These are phyloP conservation scores for Esperia sulphurella DNA, from an alignment of 2,888 invertebrate genomes.

Conservation along the genomic window DNA sequence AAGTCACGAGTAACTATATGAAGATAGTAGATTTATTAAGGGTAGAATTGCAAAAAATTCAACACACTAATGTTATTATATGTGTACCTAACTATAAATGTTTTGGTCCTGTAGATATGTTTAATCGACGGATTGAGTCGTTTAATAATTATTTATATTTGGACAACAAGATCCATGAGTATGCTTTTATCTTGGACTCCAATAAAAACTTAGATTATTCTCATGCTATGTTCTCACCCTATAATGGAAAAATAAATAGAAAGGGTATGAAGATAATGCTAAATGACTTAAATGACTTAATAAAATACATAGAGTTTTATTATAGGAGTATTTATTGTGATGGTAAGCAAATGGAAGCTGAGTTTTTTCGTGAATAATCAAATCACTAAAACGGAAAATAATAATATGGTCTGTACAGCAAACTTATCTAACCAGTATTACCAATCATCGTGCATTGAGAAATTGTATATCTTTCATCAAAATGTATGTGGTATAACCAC, in stretches of 20 bases:
- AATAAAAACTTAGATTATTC: neutral
- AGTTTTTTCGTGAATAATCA: too few relatives aligned
- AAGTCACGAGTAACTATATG: neutral
- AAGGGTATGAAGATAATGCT: neutral
- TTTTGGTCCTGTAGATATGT: neutral
- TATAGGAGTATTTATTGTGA: too few relatives aligned
- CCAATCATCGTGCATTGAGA: neutral
- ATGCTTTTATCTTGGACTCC: neutral
- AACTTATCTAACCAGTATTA: neutral
- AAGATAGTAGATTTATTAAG: neutral
- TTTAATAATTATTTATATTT: neutral
- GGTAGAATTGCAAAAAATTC: neutral
- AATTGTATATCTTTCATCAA: constrained; percentile 1
- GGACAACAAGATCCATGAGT: neutral
- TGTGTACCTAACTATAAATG: neutral
- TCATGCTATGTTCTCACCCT: neutral
- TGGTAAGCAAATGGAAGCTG: too few relatives aligned
- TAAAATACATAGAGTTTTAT: too few relatives aligned
- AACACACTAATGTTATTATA: neutral
- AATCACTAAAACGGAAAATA: too few relatives aligned
- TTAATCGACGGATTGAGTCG: neutral
- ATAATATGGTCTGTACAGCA: too few relatives aligned
- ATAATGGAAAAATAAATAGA: neutral
- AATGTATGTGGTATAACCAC: constrained; percentile 7
- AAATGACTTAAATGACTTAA: neutral